A percentile compares a stretch with the other conserved stretches of the same genome.
These are phyloP conservation scores for Lysiphlebus fabarum DNA, from an alignment of 1,140 invertebrate genomes.

Conservation along the genomic window DNA sequence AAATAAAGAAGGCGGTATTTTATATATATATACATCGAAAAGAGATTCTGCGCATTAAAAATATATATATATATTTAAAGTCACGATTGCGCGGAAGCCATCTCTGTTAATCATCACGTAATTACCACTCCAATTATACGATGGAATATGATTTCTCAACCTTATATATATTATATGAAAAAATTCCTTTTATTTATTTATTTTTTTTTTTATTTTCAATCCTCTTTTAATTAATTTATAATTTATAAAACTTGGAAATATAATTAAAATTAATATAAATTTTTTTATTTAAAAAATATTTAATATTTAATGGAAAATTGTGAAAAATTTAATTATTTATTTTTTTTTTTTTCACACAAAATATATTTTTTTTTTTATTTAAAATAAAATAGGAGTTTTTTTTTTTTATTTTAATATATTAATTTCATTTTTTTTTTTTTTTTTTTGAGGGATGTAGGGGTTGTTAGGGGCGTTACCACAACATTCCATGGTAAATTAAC, in stretches of 20 bases:
- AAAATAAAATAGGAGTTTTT: no score
- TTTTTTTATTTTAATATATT: constrained; percentile 35
- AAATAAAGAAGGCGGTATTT: no score
- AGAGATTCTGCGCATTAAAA: no score
- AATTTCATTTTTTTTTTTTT: constrained; percentile 38
- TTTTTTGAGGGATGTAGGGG: constrained; percentile 41
- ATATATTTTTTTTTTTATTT: neutral
- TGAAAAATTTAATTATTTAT: neutral
- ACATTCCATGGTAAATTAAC: constrained; percentile 57
- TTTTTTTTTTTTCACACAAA: neutral
- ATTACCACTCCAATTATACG: constrained; percentile 53
- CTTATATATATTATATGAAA: no score
- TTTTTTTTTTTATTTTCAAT: neutral
- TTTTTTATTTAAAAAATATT: no score
- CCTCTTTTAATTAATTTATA: neutral
- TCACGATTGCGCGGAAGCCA: constrained; percentile 51
- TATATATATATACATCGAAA: no score
- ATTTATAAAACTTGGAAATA: no score
- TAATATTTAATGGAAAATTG: no score
- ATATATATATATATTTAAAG: no score
- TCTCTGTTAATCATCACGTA: constrained; percentile 56
- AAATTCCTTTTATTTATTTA: constrained; percentile 2
- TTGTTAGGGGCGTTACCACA: constrained; percentile 47
- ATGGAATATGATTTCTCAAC: constrained; percentile 4
- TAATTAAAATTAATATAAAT: no score